Conservation (phyloP, 1,140 invertebrate genomes). For the Lordiphosa mommai region DNA sequence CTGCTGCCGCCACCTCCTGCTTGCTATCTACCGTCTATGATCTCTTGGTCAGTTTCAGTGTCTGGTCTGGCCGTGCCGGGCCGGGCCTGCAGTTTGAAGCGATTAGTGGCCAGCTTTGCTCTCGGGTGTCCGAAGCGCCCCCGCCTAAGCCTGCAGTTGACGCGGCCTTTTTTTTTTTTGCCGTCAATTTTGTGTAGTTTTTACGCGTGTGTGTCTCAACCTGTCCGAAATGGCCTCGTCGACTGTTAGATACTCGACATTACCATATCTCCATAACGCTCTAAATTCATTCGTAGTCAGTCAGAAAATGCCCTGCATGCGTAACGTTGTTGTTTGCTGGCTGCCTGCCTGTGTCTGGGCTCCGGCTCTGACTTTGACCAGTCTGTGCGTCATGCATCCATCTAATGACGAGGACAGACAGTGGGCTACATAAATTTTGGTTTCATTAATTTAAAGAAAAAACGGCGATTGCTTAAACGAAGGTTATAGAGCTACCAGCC, state of each 20-base stretch:
- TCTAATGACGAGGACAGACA: conserved; percentile 48
- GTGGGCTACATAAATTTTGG: conserved; percentile 17
- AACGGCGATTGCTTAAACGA: too few relatives aligned
- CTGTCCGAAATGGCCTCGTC: conserved; percentile 57
- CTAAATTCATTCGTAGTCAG: conserved; percentile 32
- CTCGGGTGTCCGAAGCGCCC: conserved; percentile 14
- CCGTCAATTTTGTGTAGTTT: conserved; percentile 70
- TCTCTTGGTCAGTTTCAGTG: conserved; percentile 67
- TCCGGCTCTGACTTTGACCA: conserved; percentile 27
- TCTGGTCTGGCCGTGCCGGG: conserved; percentile 30
- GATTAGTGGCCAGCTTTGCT: conserved; percentile 49
- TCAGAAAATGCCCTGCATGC: conserved; percentile 27
- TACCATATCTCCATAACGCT: conserved; percentile 8
- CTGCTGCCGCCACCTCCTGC: conserved; percentile 1
- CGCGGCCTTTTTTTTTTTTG: not conserved
- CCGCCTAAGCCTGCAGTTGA: conserved; percentile 23
- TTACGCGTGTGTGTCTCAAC: conserved; percentile 76
- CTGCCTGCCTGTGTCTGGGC: conserved; percentile 22
- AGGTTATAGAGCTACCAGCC: too few relatives aligned
- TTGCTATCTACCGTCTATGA: conserved; percentile 77
- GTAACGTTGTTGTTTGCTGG: conserved; percentile 26
- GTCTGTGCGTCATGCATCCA: conserved; percentile 68
- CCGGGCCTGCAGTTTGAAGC: conserved; percentile 54
- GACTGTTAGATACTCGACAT: conserved; percentile 51
- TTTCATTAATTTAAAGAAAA: not conserved